Conservation (phyloP, 2,113 vertebrate genomes). For the Pterophyllum scalare region DNA sequence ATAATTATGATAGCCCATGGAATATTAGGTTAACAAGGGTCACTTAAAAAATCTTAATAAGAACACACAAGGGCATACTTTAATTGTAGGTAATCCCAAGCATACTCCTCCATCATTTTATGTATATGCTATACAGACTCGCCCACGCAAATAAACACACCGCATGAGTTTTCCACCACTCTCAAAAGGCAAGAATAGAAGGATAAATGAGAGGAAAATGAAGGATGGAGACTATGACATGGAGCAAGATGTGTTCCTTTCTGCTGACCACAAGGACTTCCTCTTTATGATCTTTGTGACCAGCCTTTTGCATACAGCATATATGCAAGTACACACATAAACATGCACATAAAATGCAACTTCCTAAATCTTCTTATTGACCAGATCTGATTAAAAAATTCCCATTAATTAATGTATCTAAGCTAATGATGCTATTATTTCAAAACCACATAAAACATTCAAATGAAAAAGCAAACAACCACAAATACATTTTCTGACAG, state of each 20-base stretch:
- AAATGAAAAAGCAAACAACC: background rate
- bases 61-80: background rate
- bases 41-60: background rate
- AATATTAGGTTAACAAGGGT: background rate
- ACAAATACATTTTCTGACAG: background rate
- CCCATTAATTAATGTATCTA: background rate
- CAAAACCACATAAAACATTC: background rate
- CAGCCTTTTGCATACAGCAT: constrained; percentile 18
- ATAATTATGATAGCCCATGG: background rate
- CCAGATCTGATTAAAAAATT: background rate
- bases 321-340: constrained; percentile 13
- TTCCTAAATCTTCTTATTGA: background rate
- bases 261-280: constrained; percentile 61
- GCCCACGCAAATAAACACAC: constrained; percentile 49
- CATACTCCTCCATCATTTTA: constrained; percentile 9
- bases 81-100: background rate
- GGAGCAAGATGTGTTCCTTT: constrained; percentile 59
- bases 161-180: constrained; percentile 46
- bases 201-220: constrained; percentile 60
- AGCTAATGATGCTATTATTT: background rate
- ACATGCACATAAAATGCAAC: constrained; percentile 16
- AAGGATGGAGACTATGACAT: constrained; percentile 54
- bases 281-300: constrained; percentile 67
- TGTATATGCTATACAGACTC: constrained; percentile 11
- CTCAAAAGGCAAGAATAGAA: constrained; percentile 57